Conservation (phyloP, 2,113 vertebrate genomes). For the Apeltes quadracus region DNA sequence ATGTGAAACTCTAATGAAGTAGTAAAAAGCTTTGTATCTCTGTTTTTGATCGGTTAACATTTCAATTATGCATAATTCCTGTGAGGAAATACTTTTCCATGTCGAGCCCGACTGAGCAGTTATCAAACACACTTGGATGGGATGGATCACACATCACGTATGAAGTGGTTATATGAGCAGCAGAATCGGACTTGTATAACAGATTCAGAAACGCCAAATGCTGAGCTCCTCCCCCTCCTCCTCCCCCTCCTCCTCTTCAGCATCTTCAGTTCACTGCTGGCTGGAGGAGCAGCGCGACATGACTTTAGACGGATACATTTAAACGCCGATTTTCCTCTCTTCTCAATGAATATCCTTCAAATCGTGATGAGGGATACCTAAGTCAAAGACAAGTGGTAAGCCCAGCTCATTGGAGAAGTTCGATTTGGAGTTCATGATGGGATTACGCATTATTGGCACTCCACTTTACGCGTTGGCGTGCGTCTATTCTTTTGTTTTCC, state of each 20-base stretch:
- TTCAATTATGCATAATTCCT: neutral
- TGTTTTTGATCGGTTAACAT: too few species aligned
- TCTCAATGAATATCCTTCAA: slow-evolving; percentile 33
- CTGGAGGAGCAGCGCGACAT: slow-evolving; percentile 62
- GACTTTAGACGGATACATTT: slow-evolving; percentile 54
- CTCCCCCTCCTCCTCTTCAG: neutral
- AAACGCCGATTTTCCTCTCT: slow-evolving; percentile 51
- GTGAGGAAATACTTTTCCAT: slow-evolving; percentile 3
- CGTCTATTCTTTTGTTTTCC: slow-evolving; percentile 79
- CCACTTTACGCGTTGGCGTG: slow-evolving; percentile 78
- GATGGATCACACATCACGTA: slow-evolving; percentile 32
- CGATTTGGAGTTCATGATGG: slow-evolving; percentile 62
- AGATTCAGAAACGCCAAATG: slow-evolving; percentile 59
- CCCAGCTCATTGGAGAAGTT: slow-evolving; percentile 1
- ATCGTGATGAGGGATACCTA: slow-evolving; percentile 52
- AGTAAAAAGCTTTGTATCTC: neutral
- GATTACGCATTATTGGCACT: slow-evolving; percentile 64
- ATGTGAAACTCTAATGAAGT: neutral
- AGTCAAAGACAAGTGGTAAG: slow-evolving; percentile 18
- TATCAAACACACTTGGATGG: slow-evolving; percentile 38
- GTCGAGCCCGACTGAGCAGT: slow-evolving; percentile 7
- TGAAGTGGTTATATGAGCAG: slow-evolving; percentile 65
- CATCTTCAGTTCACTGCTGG: slow-evolving; percentile 55
- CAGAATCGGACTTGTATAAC: slow-evolving; percentile 63
- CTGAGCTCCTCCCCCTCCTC: slow-evolving; percentile 70